Evolutionary conservation across 2,888 invertebrate genomes (phyloP), one percentile per base, ranked within the genome.

Genomic region (Netelia inedita): DNA sequence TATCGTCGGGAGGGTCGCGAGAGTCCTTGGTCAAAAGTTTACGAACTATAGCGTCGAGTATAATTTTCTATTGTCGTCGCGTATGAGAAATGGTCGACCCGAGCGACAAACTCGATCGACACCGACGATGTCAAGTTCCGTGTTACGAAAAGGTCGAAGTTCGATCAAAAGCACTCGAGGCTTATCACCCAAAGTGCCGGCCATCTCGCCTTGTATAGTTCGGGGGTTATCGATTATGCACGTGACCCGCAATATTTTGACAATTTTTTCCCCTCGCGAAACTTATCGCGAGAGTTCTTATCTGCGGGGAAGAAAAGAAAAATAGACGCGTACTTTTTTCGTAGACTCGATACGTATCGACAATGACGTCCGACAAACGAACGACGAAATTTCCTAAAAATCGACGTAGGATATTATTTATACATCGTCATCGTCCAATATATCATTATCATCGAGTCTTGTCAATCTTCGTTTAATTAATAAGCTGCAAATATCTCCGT

Each of bases 141-240:
- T 28, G 14, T 21, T 19, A 46, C 28, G 3, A 66, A 72, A 35
- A 82, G 75, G 76, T 82, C 76, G 66, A 72, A 82, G 82, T 82
- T 82, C 71, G 75, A 76, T 82, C 76, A 57, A 35, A 82, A 57
- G n/a, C 28, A 41, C 69, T 23, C 43, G 57, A 71, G 71, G 71
- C 66, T 72, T 71, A 71, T 76, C 41, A 72, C 50, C 71, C 71
- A 41, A 79, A 53, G 41, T 53, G 21, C 61, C 35, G 9, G n/a
- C 19, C 16, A 71, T 75, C 21, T 55, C 16, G 57, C 23, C 46
- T n/a, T 66, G 55, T 66, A 11, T 55, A 19, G 35, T 35, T 55
- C 9, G 16, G 9, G n/a, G 57, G 19, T 9, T 68, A 76, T 76
- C 43, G 59, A 76, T 76, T 76, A 23, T 68, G 41, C 19, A 21